These are phyloP conservation scores for Oncorhynchus tshawytscha DNA, from an alignment of 2,113 vertebrate species.

Conservation along the genomic window DNA sequence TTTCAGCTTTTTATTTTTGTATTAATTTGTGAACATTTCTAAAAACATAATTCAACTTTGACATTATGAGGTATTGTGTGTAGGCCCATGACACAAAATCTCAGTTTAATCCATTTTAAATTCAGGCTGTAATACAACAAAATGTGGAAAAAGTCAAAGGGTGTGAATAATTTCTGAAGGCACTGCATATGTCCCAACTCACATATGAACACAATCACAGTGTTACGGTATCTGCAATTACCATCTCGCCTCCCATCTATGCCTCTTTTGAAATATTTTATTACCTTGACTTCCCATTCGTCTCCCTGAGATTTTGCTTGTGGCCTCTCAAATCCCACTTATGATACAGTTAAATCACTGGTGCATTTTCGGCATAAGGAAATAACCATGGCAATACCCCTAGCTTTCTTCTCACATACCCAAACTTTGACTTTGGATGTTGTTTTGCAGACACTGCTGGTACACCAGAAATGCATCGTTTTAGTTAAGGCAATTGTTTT, in stretches of 20 bases:
- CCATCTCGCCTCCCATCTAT: neutral
- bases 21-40: no score
- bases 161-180: no score
- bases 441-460: constrained; percentile 29
- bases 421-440: constrained; percentile 25
- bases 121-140: no score
- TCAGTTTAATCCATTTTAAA: no score
- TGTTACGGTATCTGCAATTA: neutral
- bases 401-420: constrained; percentile 29
- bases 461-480: constrained; percentile 44
- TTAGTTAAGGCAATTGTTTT: constrained; percentile 9
- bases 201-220: neutral
- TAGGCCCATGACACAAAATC: no score
- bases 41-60: no score
- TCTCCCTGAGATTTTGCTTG: constrained; percentile 23
- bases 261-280: constrained; percentile 22
- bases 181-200: neutral
- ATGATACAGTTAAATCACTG: neutral
- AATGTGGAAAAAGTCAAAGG: no score
- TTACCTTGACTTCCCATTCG: constrained; percentile 34
- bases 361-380: neutral
- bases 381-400: constrained; percentile 25
- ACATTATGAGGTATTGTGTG: no score
- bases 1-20: no score
- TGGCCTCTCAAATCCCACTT: neutral